Percentiles rank a stretch among this genome's conserved stretches.
These are phyloP conservation scores for Tyrophagus putrescentiae DNA, from an alignment of 1,140 invertebrate genomes.

Conservation along the genomic window DNA sequence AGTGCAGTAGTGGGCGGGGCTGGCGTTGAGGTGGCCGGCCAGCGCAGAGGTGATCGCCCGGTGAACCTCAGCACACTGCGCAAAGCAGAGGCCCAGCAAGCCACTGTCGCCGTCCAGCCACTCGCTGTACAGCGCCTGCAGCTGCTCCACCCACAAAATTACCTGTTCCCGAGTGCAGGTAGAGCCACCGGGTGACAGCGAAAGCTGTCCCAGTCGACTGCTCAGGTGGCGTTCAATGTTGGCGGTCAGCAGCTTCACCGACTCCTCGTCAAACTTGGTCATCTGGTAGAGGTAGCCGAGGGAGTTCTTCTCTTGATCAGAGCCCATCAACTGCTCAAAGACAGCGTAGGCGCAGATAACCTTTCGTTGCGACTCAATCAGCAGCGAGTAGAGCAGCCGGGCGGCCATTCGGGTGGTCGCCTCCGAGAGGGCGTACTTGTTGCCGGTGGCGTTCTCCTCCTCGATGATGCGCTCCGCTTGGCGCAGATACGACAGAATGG, in stretches of 20 bases:
- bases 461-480: neutral
- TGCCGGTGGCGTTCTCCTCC: neutral
- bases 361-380: neutral
- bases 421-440: neutral
- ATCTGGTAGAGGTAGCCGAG: neutral
- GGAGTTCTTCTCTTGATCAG: neutral
- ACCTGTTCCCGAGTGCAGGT: too few species aligned
- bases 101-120: neutral
- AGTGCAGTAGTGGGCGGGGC: neutral
- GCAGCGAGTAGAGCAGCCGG: neutral
- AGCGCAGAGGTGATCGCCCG: neutral
- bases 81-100: neutral
- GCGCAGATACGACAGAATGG: neutral
- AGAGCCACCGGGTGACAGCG: neutral
- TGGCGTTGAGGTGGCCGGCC: neutral
- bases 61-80: neutral
- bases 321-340: neutral
- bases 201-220: neutral
- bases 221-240: neutral
- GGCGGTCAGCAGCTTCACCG: neutral
- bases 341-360: neutral
- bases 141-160: neutral
- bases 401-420: neutral
- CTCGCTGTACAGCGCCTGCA: neutral
- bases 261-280: neutral